phyloP scores from a whole-genome alignment of 2,797 vertebrate genomes.

The Parauchenoglanis punctatus region DNA sequence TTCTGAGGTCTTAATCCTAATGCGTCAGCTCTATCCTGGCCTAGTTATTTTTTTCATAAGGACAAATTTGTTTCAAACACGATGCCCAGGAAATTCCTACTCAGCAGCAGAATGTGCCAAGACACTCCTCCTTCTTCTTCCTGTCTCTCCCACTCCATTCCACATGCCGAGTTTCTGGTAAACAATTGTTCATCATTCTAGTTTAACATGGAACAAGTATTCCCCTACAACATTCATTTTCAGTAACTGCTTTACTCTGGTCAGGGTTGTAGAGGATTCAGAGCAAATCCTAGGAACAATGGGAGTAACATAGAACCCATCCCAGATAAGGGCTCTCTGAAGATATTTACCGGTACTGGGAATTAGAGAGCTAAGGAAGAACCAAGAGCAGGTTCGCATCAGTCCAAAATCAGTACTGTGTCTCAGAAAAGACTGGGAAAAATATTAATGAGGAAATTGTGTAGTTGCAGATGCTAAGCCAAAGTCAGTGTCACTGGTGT shows the following conservation, averaged over 20 bases:
- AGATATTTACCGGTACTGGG: background rate
- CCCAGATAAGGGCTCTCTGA: background rate
- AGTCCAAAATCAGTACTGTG: background rate
- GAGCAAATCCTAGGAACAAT: background rate
- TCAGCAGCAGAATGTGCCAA: background rate
- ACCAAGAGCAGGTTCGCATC: background rate
- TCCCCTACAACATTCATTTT: background rate
- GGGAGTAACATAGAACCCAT: background rate
- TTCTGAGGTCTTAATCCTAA: background rate
- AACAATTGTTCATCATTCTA: background rate
- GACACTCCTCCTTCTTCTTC: background rate
- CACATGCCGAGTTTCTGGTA: background rate
- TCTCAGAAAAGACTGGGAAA: background rate
- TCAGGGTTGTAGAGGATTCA: background rate
- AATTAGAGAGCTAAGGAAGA: background rate
- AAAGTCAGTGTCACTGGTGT: background rate
- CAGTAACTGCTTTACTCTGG: background rate
- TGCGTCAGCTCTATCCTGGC: background rate
- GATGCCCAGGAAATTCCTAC: background rate
- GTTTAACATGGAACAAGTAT: background rate
- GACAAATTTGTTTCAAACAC: background rate
- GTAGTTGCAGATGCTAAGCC: background rate
- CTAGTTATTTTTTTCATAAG: background rate
- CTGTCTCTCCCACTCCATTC: background rate
- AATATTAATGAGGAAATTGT: background rate